These are phyloP conservation scores for Ispidina lecontei DNA, from an alignment of 2,797 vertebrate species.

Conservation along the genomic window DNA sequence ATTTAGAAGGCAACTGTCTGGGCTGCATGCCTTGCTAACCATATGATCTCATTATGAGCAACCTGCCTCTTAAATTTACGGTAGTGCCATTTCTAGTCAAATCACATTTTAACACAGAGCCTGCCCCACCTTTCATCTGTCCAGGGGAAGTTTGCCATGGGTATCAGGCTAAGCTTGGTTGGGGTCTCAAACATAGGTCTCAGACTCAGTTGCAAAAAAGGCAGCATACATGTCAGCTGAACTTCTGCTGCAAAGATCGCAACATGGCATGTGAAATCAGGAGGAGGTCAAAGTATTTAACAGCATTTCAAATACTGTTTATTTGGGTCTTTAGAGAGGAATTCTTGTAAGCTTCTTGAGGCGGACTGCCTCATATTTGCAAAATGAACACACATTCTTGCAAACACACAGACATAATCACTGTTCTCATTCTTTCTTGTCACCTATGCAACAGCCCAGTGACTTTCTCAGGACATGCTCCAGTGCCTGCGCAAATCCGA, in stretches of 20 bases:
- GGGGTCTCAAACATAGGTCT: not conserved
- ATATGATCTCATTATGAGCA: not conserved
- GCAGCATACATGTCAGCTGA: not conserved
- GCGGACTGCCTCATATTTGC: not conserved
- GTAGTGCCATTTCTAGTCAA: not conserved
- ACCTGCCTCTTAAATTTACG: not conserved
- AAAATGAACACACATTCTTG: not conserved
- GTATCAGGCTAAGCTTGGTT: not conserved
- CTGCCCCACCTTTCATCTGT: not conserved
- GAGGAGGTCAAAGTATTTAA: not conserved
- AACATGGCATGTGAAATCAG: not conserved
- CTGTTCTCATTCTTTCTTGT: not conserved
- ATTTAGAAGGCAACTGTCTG: not conserved
- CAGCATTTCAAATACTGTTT: not conserved
- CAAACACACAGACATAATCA: not conserved
- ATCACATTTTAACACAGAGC: not conserved
- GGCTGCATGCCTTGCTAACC: not conserved
- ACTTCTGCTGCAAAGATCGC: not conserved
- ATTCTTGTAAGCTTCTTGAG: not conserved
- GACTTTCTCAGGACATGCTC: not conserved
- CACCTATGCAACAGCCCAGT: not conserved
- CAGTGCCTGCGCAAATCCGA: not conserved
- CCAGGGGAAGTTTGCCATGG: fast-evolving
- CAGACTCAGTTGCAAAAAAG: not conserved
- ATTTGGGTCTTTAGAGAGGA: not conserved